Evolutionary conservation across 2,113 vertebrate genomes (phyloP).

Genomic region (Dolichallabes microphthalmus): DNA sequence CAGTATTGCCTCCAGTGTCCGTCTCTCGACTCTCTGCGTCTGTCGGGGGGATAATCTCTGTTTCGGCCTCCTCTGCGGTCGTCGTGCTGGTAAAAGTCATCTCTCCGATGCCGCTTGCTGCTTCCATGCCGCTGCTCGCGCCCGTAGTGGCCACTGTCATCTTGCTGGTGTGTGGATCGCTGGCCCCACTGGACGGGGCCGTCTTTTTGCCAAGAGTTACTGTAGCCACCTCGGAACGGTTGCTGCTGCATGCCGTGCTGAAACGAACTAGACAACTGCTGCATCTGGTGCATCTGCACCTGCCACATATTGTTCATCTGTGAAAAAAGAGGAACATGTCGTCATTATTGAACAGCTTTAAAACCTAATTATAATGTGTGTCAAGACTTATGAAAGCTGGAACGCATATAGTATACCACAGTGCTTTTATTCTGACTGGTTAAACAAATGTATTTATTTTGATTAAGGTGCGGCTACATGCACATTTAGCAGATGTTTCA

Average conservation of each 20-base stretch:
- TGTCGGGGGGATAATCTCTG: slow-evolving; percentile 66
- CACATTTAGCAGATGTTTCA: not conserved
- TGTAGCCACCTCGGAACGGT: slow-evolving; percentile 3
- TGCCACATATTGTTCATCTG: slow-evolving; percentile 80
- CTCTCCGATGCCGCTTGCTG: slow-evolving; percentile 72
- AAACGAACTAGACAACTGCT: slow-evolving; percentile 62
- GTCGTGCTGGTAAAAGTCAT: slow-evolving; percentile 72
- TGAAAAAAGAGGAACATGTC: not conserved
- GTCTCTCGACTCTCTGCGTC: slow-evolving; percentile 61
- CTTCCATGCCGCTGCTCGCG: slow-evolving; percentile 66
- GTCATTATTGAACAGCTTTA: not conserved
- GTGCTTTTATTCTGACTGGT: not conserved
- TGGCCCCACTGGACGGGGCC: slow-evolving; percentile 56
- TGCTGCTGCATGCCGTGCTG: slow-evolving; percentile 58
- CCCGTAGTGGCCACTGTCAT: slow-evolving; percentile 59
- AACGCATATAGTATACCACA: not conserved
- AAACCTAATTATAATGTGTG: not conserved
- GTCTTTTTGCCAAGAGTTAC: slow-evolving; percentile 69
- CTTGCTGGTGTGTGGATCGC: slow-evolving; percentile 62
- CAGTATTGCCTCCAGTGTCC: slow-evolving; percentile 75
- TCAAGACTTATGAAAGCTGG: not conserved
- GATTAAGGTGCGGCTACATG: not conserved
- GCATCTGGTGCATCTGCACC: slow-evolving; percentile 70
- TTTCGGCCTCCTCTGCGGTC: slow-evolving; percentile 71
- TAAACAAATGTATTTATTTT: not conserved